A percentile compares a stretch with the other conserved stretches of the same genome.
Evolutionary conservation across 2,797 vertebrate species (phyloP).

Genomic region (Gymnoscopelus microlampas): DNA sequence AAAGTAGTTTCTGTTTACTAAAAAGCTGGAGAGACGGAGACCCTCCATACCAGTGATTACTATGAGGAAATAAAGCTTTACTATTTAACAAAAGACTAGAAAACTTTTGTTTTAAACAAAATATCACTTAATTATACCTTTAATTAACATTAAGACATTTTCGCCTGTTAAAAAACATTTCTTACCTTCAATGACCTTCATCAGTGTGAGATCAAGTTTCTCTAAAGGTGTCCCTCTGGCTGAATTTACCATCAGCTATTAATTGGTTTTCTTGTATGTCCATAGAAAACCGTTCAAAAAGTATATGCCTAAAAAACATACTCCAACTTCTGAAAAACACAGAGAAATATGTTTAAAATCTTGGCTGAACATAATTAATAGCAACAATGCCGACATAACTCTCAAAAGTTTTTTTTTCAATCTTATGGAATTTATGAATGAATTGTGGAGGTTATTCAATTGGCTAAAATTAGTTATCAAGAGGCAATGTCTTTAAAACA

Average conservation of each 20-base stretch:
- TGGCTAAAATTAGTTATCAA: constrained; percentile 9
- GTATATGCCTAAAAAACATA: constrained; percentile 82
- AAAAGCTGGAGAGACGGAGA: too few species aligned
- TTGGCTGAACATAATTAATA: neutral
- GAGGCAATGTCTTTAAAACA: neutral
- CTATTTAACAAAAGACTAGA: too few species aligned
- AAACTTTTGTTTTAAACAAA: too few species aligned
- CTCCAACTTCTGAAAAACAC: constrained; percentile 74
- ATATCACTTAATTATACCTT: too few species aligned
- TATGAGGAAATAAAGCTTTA: too few species aligned
- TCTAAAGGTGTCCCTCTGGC: constrained; percentile 87
- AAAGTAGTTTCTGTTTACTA: too few species aligned
- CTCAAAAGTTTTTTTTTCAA: neutral
- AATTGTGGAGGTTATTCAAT: constrained; percentile 14
- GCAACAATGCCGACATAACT: neutral
- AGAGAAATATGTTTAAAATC: constrained; percentile 8
- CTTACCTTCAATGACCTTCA: constrained; percentile 71
- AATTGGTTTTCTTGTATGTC: constrained; percentile 78
- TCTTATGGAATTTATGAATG: neutral
- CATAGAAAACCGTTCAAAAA: constrained; percentile 85
- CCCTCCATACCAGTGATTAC: too few species aligned
- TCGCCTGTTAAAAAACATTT: neutral
- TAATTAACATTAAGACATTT: neutral
- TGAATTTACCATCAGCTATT: constrained; percentile 81
- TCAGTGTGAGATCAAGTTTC: constrained; percentile 82